These are phyloP conservation scores for Anagrus nilaparvatae DNA, from an alignment of 1,140 invertebrate species.

Conservation along the genomic window DNA sequence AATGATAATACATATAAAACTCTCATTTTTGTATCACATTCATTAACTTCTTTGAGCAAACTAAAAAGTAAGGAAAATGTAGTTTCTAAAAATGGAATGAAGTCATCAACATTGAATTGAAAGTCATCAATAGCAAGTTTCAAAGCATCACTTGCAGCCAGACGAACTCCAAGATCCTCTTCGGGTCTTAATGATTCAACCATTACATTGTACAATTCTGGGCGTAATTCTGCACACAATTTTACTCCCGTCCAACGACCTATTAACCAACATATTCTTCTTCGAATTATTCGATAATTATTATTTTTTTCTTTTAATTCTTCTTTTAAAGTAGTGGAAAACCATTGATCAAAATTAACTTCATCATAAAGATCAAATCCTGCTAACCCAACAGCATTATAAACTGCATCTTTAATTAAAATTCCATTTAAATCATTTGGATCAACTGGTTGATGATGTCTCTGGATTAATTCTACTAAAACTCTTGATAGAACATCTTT, in stretches of 20 bases:
- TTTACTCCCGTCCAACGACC: conserved; percentile 60
- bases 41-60: conserved; percentile 75
- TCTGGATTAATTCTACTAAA: conserved; percentile 60
- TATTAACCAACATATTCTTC: conserved; percentile 81
- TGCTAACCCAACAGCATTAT: conserved; percentile 83
- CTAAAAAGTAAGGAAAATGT: conserved; percentile 70
- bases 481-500: conserved; percentile 58
- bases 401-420: conserved; percentile 87
- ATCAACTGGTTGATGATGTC: conserved; percentile 50
- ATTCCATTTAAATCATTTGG: conserved; percentile 65
- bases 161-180: conserved; percentile 74
- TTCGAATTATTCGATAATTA: conserved; percentile 80
- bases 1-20: conserved; percentile 83
- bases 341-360: conserved; percentile 90
- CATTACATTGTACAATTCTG: conserved; percentile 70
- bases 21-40: conserved; percentile 93
- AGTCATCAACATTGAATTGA: conserved; percentile 79
- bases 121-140: conserved; percentile 82
- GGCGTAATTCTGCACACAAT: conserved; percentile 65
- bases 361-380: conserved; percentile 88
- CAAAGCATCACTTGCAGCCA: conserved; percentile 68
- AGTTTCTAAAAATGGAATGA: conserved; percentile 69
- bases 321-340: conserved; percentile 67
- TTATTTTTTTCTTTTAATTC: conserved; percentile 74
- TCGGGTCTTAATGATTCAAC: conserved; percentile 58